phyloP scores from a whole-genome alignment of 2,113 vertebrate species.

The Microcebus griseorufus region DNA sequence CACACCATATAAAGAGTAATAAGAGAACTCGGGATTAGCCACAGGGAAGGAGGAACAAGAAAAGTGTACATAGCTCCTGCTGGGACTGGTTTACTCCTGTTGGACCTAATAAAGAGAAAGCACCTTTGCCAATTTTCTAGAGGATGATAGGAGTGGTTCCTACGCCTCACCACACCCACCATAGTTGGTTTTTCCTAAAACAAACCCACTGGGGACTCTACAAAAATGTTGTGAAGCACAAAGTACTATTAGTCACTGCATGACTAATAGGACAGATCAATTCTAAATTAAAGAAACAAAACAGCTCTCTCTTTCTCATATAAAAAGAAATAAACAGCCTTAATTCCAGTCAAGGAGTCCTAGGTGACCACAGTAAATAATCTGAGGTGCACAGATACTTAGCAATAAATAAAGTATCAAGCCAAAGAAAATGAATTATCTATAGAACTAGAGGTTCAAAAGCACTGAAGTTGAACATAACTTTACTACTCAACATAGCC shows the following conservation, averaged over 20 bases:
- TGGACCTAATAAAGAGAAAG: constrained; percentile 75
- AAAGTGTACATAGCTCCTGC: not conserved
- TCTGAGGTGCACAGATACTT: not conserved
- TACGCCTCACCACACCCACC: constrained; percentile 81
- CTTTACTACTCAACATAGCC: not conserved
- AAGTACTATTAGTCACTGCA: constrained; percentile 68
- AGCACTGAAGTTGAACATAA: not conserved
- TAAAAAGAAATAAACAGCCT: constrained; percentile 57
- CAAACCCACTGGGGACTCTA: constrained; percentile 63
- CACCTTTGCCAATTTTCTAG: constrained; percentile 72
- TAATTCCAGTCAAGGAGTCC: constrained; percentile 36
- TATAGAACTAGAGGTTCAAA: not conserved
- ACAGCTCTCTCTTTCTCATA: constrained; percentile 36
- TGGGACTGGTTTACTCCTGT: constrained; percentile 64
- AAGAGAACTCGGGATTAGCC: constrained; percentile 10
- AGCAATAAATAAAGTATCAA: constrained; percentile 31
- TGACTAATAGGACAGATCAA: constrained; percentile 60
- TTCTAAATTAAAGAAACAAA: constrained; percentile 67
- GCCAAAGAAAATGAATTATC: constrained; percentile 35
- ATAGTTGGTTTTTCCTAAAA: constrained; percentile 71
- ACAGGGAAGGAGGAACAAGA: constrained; percentile 30
- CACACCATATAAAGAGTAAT: not conserved
- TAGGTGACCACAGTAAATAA: constrained; percentile 19
- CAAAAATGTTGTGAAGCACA: constrained; percentile 53
- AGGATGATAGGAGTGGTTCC: constrained; percentile 77